phyloP scores from a whole-genome alignment of 1,140 invertebrate species.

The Sinella curviseta region DNA sequence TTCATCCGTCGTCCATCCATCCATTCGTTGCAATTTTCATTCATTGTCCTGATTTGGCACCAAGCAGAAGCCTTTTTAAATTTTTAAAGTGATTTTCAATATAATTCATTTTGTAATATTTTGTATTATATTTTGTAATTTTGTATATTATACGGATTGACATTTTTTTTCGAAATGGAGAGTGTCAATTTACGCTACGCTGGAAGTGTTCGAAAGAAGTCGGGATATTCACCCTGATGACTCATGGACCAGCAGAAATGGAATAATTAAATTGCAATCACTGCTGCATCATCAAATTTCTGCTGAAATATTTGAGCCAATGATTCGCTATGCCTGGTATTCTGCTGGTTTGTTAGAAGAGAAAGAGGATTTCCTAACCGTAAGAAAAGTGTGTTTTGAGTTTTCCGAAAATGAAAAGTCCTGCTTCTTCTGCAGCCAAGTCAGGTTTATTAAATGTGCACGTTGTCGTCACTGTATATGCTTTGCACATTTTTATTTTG shows the following conservation, averaged over 20 bases:
- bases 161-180: too few species aligned
- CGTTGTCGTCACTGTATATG: neutral
- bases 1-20: too few species aligned
- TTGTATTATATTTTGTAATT: too few species aligned
- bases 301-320: conserved; percentile 6
- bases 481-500: too few species aligned
- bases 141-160: too few species aligned
- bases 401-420: neutral
- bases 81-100: too few species aligned
- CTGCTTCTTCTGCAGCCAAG: neutral
- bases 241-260: neutral
- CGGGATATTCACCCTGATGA: neutral
- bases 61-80: too few species aligned
- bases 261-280: conserved; percentile 5
- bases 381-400: too few species aligned
- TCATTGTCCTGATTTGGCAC: too few species aligned
- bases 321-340: conserved; percentile 10
- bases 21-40: too few species aligned
- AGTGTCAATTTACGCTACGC: too few species aligned
- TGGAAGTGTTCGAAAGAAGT: neutral
- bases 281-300: conserved; percentile 7
- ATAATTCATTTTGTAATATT: too few species aligned
- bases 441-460: neutral
- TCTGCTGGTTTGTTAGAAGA: neutral
- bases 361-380: neutral